Evolutionary conservation across 1,140 invertebrate species (phyloP).

Genomic region (Dendrolimus kikuchii): DNA sequence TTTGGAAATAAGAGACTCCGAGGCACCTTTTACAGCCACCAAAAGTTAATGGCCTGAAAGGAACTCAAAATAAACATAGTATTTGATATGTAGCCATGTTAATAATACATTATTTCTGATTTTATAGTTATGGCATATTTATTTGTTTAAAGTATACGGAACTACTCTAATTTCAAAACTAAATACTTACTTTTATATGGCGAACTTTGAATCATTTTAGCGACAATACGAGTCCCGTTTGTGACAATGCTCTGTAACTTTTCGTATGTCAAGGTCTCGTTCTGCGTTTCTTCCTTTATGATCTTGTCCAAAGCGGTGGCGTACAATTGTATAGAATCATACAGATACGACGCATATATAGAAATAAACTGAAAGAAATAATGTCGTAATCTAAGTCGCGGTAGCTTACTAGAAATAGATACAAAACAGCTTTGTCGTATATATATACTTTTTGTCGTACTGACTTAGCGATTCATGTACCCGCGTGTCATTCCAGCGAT

Average conservation of each 20-base stretch:
- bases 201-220: conserved; percentile 83
- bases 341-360: conserved; percentile 95
- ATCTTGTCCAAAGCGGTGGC: conserved; percentile 87
- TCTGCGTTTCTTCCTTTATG: conserved; percentile 74
- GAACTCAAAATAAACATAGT: too few relatives aligned
- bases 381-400: conserved; percentile 7
- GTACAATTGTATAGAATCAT: conserved; percentile 95
- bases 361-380: conserved; percentile 81
- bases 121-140: too few relatives aligned
- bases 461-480: too few relatives aligned
- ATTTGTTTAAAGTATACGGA: too few relatives aligned
- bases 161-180: too few relatives aligned
- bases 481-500: too few relatives aligned
- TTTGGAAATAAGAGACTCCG: too few relatives aligned
- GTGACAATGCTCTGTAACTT: conserved; percentile 81
- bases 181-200: conserved; percentile 83
- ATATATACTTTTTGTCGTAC: too few relatives aligned
- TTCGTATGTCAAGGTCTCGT: conserved; percentile 71
- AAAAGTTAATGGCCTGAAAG: too few relatives aligned
- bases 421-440: not conserved
- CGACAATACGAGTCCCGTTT: conserved; percentile 84
- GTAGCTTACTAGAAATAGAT: not conserved
- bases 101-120: too few relatives aligned
- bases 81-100: too few relatives aligned
- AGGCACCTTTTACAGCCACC: too few relatives aligned